Base-by-base conservation (phyloP, 2,888 invertebrate species). In the Napeogenes sylphis region DNA sequence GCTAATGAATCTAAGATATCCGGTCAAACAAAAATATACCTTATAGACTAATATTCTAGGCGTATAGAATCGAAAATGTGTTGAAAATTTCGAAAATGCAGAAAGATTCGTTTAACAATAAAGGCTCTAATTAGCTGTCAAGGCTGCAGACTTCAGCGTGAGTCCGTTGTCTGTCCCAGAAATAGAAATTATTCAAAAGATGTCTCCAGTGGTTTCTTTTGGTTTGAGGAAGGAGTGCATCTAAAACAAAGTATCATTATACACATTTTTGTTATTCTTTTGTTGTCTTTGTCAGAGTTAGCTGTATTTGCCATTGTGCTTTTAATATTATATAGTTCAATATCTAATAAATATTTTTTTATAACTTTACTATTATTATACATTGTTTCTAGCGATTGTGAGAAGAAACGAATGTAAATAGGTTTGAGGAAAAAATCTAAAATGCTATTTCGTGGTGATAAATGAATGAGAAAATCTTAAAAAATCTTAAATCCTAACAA, bases 41-140 rank as follows among this genome's bases (percentile, higher is more conserved):
- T 67, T 88, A 76, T 71, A 42, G 2, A 13, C 21, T 12, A 14
- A 66, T 63, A 59, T 35, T 64, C 67, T 78, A 78, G 71, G 72
- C 73, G 72, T 70, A 73, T 68, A 72, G 75, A 73, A 74, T 71
- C 63, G 63, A 56, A 62, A 66, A 62, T 61, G 6, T 21, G 63
- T 58, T 65, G 64, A 73, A 66, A 65, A 66, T 72, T 68, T 74
- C 68, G 69, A 71, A 71, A 73, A 66, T 76, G 73, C 75, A 77
- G 80, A 76, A 85, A 88, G 84, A 88, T 88, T 84, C 78, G 76
- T 81, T 85, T 86, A 85, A 90, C 90, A 90, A 90, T 88, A 86
- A 85, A 79, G 80, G 80, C 79, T 78, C 87, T 90, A 90, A 90
- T 90, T 90, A 90, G 87, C 90, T 90, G 90, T 90, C 90, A 88